A percentile compares a stretch with the other conserved stretches of the same genome.
phyloP scores from a whole-genome alignment of 53 echinoderm and acorn worm species.

The Echinarachnius parma region DNA sequence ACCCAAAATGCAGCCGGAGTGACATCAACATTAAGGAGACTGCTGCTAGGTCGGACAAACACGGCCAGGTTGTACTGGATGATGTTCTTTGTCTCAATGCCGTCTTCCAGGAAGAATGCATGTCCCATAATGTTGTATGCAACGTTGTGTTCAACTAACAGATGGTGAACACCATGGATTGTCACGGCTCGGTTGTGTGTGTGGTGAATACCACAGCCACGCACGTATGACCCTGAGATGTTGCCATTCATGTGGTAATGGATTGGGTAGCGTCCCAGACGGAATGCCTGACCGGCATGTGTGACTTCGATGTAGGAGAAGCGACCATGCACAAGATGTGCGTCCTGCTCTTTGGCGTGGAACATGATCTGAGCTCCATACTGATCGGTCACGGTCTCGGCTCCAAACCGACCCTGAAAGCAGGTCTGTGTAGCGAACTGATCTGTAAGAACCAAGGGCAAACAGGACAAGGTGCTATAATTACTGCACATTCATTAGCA shows the following conservation, averaged over 20 bases:
- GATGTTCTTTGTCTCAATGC: conserved; percentile 85
- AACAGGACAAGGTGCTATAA: too few species aligned
- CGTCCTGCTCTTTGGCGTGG: conserved; percentile 59
- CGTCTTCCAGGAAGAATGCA: conserved; percentile 92
- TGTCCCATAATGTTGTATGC: conserved; percentile 86
- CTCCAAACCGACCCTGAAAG: conserved; percentile 88
- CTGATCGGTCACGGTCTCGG: conserved; percentile 81
- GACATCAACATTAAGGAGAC: conserved; percentile 82
- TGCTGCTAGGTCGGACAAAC: conserved; percentile 73
- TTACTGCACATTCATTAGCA: too few species aligned
- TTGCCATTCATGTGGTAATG: conserved; percentile 89
- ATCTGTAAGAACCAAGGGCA: too few species aligned
- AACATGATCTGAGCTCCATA: conserved; percentile 87
- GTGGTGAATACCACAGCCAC: conserved; percentile 78
- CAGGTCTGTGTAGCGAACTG: conserved; percentile 89
- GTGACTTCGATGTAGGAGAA: conserved; percentile 85
- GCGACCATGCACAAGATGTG: conserved; percentile 62
- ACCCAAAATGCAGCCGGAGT: conserved; percentile 90
- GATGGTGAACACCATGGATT: conserved; percentile 69
- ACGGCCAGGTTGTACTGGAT: conserved; percentile 88
- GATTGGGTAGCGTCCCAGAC: conserved; percentile 91
- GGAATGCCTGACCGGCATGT: conserved; percentile 88
- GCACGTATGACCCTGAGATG: conserved; percentile 74
- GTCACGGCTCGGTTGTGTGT: conserved; percentile 87
- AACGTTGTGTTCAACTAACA: conserved; percentile 86